Conservation (phyloP, 2,797 vertebrate genomes). For the Morus bassanus region DNA sequence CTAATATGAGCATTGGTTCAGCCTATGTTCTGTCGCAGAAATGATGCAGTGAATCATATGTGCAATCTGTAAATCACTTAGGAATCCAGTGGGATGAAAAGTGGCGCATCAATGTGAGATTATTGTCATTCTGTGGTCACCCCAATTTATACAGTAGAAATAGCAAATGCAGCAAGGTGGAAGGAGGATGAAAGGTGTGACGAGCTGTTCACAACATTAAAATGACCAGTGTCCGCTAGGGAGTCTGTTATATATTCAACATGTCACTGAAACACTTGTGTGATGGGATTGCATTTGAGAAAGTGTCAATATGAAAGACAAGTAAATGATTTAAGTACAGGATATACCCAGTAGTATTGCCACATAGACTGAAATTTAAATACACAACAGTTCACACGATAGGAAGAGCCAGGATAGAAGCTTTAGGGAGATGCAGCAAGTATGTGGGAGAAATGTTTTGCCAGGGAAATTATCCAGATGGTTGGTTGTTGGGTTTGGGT, state of each 20-base stretch:
- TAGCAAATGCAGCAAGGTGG: neutral
- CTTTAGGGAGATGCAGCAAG: neutral
- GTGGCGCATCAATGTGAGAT: neutral
- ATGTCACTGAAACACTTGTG: neutral
- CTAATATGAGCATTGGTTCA: neutral
- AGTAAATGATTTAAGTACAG: neutral
- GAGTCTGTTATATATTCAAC: neutral
- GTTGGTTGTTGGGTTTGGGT: neutral
- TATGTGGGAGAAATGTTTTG: neutral
- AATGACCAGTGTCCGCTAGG: neutral
- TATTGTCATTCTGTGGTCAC: conserved; percentile 25
- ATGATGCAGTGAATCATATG: neutral
- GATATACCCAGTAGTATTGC: neutral
- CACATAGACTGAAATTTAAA: neutral
- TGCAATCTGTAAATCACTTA: neutral
- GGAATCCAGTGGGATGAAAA: neutral
- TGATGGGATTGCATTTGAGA: neutral
- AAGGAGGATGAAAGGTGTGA: conserved; percentile 56
- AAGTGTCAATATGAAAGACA: conserved; percentile 31
- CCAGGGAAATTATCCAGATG: neutral
- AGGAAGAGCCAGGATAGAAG: neutral
- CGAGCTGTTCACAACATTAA: neutral
- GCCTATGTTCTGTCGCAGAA: neutral
- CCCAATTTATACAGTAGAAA: conserved; percentile 26
- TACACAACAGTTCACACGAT: neutral